Base-by-base conservation (phyloP, 2,113 vertebrate species). In the Mustela lutreola region DNA sequence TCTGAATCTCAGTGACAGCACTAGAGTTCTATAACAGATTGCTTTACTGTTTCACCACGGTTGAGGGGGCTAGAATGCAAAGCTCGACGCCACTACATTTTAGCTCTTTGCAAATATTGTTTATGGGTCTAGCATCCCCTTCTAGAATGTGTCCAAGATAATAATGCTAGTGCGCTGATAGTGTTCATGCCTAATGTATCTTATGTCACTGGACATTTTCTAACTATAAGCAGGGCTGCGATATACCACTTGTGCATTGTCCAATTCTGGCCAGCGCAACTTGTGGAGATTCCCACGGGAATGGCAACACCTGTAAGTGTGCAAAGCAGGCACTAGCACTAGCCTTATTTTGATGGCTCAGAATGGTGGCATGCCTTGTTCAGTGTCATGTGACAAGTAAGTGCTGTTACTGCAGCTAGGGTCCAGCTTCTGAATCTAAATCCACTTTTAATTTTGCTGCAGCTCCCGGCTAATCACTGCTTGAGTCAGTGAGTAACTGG, bases 361-460 rank as follows among this genome's bases (percentile, higher is more conserved):
- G 65, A 71, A 73, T 58, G 75, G 58, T 56, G 67, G 91, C 78
- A 36, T 31, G 36, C 33, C 79, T 92, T 48, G 45, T 78, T 87
- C 45, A 53, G 9, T 62, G 60, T 91, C 76, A 79, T 1, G 26
- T 83, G 79, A 63, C 16, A 15, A 79, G 84, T 82, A 83, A 75
- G 36, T 65, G 7, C 86, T 73, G 81, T 75, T 12, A 11, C 4
- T 70, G 26, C 33, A 63, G 21, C 81, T 12, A 75, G 45, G 71
- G 45, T n/a, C 62, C 53, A 79, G 75, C 65, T 93, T 95, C 76
- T 63, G 42, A 65, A 53, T 96, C 89, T 42, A 94, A 94, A 91
- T 84, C 75, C 15, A 26, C 36, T 56, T 31, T 83, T 89, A 86
- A 76, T 84, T 89, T 93, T 93, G 56, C 83, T 50, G 16, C 5